Evolutionary conservation across 1,140 invertebrate genomes (phyloP), one percentile per base, ranked within the genome.

Genomic region (Berghia stephanieae): DNA sequence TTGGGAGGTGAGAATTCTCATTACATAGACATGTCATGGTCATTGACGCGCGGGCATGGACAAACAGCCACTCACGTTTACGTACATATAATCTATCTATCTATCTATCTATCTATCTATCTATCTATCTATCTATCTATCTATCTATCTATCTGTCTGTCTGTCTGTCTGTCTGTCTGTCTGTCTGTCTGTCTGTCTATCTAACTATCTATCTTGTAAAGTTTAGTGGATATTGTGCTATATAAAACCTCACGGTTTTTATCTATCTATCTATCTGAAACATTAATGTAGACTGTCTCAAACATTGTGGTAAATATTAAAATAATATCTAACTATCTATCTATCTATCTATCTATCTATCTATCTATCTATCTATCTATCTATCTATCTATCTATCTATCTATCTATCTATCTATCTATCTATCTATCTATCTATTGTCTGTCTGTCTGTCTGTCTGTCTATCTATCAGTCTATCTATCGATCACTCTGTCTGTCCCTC

Each of bases 1-100:
- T 78, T 90, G 76, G 88, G 90, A 80, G 90, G 91, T 86, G 83
- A 83, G 63, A 57, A 21, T 44, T 13, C n/a, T 27, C 42, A 42
- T 5, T 4, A 36, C 68, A 40, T 1, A 0, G n/a, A 38, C 4
- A 3, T 44, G 42, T 42, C 18, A 8, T 27, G 24, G 36, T 16
- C 6, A 40, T 13, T 73, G 52, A 4, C 55, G 63, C n/a, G n/a
- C 13, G 57, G 4, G 31, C 10, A 16, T 24, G n/a, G 24, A 31
- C 18, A 5, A 68, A 6, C 8, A n/a, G n/a, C n/a, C n/a, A n/a
- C n/a, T n/a, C n/a, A n/a, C n/a, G n/a, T n/a, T 42, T 8, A 38
- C 34, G 40, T n/a, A 18, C 16, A 38, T 5, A 43, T 31, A 6
- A 43, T 13, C 36, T 38, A 21, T 3, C 57, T 10, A 13, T 24